A percentile compares a stretch with the other conserved stretches of the same genome.
Conservation (phyloP, 2,797 vertebrate genomes). For the Silurus aristotelis region DNA sequence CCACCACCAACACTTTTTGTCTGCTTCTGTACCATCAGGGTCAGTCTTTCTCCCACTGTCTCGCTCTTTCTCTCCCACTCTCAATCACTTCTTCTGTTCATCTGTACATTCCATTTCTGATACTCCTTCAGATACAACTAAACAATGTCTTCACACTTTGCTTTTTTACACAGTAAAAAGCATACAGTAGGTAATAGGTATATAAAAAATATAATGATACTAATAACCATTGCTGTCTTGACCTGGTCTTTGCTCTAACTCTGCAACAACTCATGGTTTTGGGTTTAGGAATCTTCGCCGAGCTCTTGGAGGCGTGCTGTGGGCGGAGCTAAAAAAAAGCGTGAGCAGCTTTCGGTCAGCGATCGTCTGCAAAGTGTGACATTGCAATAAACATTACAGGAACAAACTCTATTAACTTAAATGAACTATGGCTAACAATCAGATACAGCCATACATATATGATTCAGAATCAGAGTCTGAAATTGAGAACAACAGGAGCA, state of each 20-base stretch:
- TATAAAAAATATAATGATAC: not conserved
- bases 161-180: not conserved
- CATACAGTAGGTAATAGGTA: not conserved
- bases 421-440: no score
- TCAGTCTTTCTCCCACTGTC: not conserved
- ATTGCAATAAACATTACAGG: no score
- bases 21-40: not conserved
- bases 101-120: not conserved
- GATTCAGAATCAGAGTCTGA: no score
- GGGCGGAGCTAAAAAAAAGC: no score
- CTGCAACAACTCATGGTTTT: not conserved
- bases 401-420: no score
- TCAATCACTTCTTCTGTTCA: not conserved
- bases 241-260: not conserved
- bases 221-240: not conserved
- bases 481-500: no score
- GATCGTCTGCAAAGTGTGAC: no score
- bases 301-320: no score
- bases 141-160: not conserved
- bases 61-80: not conserved
- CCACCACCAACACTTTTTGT: not conserved
- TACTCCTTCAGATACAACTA: not conserved
- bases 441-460: no score
- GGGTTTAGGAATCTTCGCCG: not conserved
- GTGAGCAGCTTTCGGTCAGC: no score